Conservation (phyloP, 1,140 invertebrate genomes). For the Belonocnema kinseyi region DNA sequence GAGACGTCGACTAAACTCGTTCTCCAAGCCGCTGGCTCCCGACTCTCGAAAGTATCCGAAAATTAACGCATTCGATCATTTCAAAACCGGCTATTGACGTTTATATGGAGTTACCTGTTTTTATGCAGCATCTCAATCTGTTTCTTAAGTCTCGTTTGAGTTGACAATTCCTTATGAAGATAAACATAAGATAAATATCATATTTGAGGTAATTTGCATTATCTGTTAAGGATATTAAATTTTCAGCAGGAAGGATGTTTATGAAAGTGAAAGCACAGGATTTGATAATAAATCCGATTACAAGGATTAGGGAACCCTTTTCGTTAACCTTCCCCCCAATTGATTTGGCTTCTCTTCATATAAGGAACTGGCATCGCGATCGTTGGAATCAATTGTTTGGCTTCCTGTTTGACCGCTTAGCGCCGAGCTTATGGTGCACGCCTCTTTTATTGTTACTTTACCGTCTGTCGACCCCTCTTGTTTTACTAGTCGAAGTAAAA, state of each 20-base stretch:
- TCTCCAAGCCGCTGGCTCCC: conserved; percentile 7
- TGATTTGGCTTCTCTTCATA: conserved; percentile 30
- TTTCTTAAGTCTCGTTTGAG: conserved; percentile 38
- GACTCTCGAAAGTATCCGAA: conserved; percentile 20
- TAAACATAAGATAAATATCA: neutral
- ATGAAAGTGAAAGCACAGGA: neutral
- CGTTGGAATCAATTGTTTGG: conserved; percentile 44
- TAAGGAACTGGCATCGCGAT: neutral
- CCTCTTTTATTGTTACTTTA: conserved; percentile 43
- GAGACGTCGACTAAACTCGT: conserved; percentile 25
- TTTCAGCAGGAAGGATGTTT: too few relatives aligned
- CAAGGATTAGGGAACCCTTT: neutral
- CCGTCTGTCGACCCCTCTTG: conserved; percentile 35
- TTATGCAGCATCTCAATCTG: conserved; percentile 30
- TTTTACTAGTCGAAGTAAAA: conserved; percentile 39
- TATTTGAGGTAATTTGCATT: too few relatives aligned
- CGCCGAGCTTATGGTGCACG: conserved; percentile 48
- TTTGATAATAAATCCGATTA: conserved; percentile 9
- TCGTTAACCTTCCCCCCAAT: neutral
- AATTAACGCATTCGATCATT: conserved; percentile 31
- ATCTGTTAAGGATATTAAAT: too few relatives aligned
- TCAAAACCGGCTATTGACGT: conserved; percentile 27
- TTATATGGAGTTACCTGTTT: conserved; percentile 33
- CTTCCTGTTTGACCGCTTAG: conserved; percentile 58
- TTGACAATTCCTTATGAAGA: conserved; percentile 2